Conservation (phyloP, 2,888 invertebrate species). For the Cataglyphis rosenhaueri region DNA sequence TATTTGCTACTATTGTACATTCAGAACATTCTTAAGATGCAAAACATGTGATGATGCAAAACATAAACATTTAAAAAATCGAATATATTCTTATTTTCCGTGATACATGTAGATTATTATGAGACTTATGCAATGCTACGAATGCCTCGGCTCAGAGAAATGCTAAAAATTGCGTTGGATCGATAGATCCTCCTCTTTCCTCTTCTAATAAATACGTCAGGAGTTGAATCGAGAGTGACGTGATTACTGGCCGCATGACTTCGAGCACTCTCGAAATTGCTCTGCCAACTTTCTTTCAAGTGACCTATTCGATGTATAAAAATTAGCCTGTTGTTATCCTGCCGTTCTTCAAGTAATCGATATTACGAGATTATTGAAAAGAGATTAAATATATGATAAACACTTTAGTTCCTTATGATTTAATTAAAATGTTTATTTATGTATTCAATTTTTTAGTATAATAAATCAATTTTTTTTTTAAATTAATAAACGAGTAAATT, state of each 20-base stretch:
- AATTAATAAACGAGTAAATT: not conserved
- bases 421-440: not conserved
- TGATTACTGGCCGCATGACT: not conserved
- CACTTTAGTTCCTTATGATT: not conserved
- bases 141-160: not conserved
- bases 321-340: not conserved
- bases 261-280: constrained; percentile 32
- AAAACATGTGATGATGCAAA: no score
- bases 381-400: not conserved
- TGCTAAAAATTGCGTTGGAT: not conserved
- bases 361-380: not conserved
- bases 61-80: not conserved
- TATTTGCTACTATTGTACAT: no score
- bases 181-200: constrained; percentile 7
- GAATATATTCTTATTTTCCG: not conserved
- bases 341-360: not conserved
- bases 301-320: constrained; percentile 16
- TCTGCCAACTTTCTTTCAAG: constrained; percentile 30
- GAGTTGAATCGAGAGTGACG: constrained; percentile 18
- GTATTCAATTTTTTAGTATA: not conserved
- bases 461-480: not conserved
- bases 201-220: not conserved
- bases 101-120: not conserved
- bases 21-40: not conserved
- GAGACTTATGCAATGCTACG: not conserved